These are phyloP conservation scores for Hepsetus odoe DNA, from an alignment of 2,113 vertebrate species.

Conservation along the genomic window DNA sequence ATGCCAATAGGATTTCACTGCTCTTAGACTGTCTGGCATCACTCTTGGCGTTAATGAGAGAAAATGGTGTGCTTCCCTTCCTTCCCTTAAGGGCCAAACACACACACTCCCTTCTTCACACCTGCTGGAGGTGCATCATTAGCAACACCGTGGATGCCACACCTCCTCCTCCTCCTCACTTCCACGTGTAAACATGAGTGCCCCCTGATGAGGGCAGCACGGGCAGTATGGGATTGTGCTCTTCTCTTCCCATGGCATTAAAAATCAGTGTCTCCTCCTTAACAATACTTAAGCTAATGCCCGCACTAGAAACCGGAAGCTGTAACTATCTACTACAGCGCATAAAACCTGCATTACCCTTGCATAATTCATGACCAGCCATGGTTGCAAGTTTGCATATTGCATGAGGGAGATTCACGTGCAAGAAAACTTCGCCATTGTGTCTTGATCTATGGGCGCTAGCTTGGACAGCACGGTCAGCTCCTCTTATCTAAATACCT, in stretches of 20 bases:
- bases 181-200: neutral
- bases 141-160: neutral
- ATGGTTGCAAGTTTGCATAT: neutral
- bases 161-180: neutral
- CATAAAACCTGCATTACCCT: conserved; percentile 26
- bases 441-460: neutral
- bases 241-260: neutral
- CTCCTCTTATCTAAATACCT: neutral
- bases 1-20: conserved; percentile 27
- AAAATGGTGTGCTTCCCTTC: neutral
- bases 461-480: neutral
- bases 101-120: conserved; percentile 8
- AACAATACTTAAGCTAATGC: neutral
- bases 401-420: neutral
- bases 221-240: no score
- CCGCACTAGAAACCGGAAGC: conserved; percentile 7
- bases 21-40: conserved; percentile 1
- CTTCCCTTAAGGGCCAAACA: neutral
- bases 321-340: neutral
- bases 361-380: conserved; percentile 18
- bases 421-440: no score
- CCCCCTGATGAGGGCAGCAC: neutral
- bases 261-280: neutral
- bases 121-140: conserved; percentile 21
- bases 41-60: conserved; percentile 6